Percentiles rank a stretch among this genome's conserved stretches.
phyloP scores from a whole-genome alignment of 2,888 invertebrate species.

The Campopleginae sp. region DNA sequence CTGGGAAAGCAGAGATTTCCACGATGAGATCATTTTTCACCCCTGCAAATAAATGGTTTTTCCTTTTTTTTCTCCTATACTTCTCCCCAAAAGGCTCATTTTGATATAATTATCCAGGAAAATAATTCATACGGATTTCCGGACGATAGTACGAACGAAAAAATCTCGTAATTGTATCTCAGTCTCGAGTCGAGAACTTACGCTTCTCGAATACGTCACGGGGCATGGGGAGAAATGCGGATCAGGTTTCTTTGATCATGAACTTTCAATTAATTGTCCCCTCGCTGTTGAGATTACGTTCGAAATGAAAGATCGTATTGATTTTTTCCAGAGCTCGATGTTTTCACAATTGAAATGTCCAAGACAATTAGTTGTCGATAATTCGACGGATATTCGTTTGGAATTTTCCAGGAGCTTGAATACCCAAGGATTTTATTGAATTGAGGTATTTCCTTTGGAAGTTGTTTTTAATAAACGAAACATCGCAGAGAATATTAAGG shows the following conservation, averaged over 20 bases:
- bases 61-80: neutral
- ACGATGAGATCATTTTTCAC: neutral
- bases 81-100: neutral
- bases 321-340: neutral
- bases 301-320: neutral
- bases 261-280: neutral
- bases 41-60: neutral
- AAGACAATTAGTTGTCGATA: neutral
- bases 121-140: neutral
- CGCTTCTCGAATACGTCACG: neutral
- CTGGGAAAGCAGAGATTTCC: neutral
- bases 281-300: neutral
- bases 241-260: no score
- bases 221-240: neutral
- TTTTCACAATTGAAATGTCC: neutral
- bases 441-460: neutral
- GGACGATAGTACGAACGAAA: conserved; percentile 1
- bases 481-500: neutral
- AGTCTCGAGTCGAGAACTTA: neutral
- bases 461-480: neutral
- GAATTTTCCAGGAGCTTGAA: neutral
- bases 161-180: neutral
- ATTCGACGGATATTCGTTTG: neutral
- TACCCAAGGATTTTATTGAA: neutral
- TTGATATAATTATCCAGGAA: neutral